phyloP scores from a whole-genome alignment of 2,888 invertebrate genomes.

The Platynereis dumerilii region DNA sequence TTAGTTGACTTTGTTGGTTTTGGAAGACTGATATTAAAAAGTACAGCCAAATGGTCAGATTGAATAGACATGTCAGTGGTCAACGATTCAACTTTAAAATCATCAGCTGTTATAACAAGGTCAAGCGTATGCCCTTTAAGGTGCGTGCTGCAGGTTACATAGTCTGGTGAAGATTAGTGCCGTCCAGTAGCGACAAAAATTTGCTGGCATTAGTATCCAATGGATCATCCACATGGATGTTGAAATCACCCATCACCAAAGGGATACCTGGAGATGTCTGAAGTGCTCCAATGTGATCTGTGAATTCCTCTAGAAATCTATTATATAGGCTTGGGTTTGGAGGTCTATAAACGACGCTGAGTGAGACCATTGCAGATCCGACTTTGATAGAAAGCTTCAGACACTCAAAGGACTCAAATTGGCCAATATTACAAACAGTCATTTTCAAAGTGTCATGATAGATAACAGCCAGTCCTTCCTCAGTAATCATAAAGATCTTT shows the following conservation, averaged over 20 bases:
- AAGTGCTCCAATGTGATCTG: not conserved
- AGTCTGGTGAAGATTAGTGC: not conserved
- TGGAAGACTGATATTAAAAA: not conserved
- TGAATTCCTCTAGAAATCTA: slow-evolving; percentile 7
- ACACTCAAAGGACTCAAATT: no score
- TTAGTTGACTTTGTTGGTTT: slow-evolving; percentile 2
- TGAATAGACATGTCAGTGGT: not conserved
- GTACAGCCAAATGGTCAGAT: slow-evolving; percentile 1
- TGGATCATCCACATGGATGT: not conserved
- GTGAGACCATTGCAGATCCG: no score
- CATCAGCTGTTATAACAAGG: not conserved
- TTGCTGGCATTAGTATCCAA: slow-evolving; percentile 2
- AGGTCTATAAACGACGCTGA: not conserved
- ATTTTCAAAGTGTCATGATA: no score
- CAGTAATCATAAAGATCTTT: no score
- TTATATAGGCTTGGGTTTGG: not conserved
- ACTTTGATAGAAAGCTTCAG: no score
- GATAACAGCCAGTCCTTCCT: no score
- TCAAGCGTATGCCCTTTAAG: not conserved
- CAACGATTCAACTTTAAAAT: not conserved
- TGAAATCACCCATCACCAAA: not conserved
- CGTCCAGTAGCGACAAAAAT: not conserved
- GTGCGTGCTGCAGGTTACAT: not conserved
- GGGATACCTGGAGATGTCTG: not conserved
- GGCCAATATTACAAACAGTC: no score